phyloP scores from a whole-genome alignment of 92 coral and sea anemone species.

The Umimayanthus chanpuru region DNA sequence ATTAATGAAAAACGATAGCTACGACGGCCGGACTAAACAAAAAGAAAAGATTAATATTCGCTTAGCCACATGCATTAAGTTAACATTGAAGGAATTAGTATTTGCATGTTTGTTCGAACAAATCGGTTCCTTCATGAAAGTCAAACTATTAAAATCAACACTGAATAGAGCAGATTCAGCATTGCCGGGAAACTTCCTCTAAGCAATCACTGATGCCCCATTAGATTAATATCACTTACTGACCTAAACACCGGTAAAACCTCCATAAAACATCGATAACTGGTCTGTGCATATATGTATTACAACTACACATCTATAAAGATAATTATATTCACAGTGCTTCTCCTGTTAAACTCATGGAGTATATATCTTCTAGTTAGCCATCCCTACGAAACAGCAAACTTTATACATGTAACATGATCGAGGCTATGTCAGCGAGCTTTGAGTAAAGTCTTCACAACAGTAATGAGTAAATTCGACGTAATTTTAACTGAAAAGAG shows the following conservation, averaged over 20 bases:
- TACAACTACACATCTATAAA: no score
- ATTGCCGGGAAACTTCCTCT: no score
- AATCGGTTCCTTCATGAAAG: not conserved
- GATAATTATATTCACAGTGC: no score
- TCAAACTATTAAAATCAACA: not conserved
- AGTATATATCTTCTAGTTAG: no score
- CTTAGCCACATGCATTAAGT: not conserved
- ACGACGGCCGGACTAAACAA: not conserved
- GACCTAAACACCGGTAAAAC: no score
- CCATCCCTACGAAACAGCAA: not conserved
- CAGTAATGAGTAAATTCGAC: not conserved
- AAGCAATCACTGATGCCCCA: no score
- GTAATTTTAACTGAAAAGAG: not conserved
- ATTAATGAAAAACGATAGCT: constrained; percentile 5
- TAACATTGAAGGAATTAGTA: not conserved
- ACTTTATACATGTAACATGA: not conserved
- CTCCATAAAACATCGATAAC: no score
- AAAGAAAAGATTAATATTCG: not conserved
- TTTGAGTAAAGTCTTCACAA: not conserved
- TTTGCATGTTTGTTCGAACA: not conserved
- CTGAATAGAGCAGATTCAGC: no score
- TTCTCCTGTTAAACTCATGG: no score
- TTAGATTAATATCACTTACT: no score
- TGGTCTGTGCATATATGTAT: no score
- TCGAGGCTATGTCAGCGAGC: not conserved